Percentiles rank a stretch among this genome's conserved stretches.
phyloP scores from a whole-genome alignment of 2,888 invertebrate species.

The Mellilla xanthometata region DNA sequence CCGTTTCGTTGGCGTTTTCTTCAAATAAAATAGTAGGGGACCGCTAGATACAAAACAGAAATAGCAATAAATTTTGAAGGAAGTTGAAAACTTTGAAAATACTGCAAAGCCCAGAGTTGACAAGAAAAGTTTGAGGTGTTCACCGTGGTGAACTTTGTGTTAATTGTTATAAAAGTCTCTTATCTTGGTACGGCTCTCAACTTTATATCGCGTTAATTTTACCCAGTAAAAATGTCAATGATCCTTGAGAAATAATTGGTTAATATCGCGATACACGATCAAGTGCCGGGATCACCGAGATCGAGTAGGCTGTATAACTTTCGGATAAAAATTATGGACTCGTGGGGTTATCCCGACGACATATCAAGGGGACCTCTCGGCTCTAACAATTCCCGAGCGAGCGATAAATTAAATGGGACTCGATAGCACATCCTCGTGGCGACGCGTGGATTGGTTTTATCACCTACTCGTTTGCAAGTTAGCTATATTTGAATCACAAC shows the following conservation, averaged over 20 bases:
- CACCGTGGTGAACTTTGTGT: constrained; percentile 2
- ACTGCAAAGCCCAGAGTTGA: constrained; percentile 7
- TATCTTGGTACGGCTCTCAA: no score
- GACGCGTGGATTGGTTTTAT: constrained; percentile 54
- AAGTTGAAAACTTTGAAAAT: constrained; percentile 27
- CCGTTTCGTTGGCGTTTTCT: constrained; percentile 41
- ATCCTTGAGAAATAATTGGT: constrained; percentile 11
- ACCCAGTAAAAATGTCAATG: neutral
- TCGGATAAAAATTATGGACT: constrained; percentile 62
- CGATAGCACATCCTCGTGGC: constrained; percentile 57
- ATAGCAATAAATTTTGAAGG: constrained; percentile 21
- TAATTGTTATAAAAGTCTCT: constrained; percentile 11
- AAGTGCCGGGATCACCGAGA: constrained; percentile 22
- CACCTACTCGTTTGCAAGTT: constrained; percentile 32
- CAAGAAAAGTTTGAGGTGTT: constrained; percentile 5
- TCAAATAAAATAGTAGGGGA: constrained; percentile 35
- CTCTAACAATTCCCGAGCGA: constrained; percentile 56
- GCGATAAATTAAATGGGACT: constrained; percentile 62
- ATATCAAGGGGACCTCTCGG: constrained; percentile 62
- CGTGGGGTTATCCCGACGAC: constrained; percentile 64
- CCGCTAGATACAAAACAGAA: constrained; percentile 22
- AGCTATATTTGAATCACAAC: no score
- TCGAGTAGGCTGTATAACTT: constrained; percentile 44
- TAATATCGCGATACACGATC: constrained; percentile 13
- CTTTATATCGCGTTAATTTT: neutral